Percentiles rank a stretch among this genome's conserved stretches.
Conservation (phyloP, 2,113 vertebrate genomes). For the Todiramphus saurophagus region DNA sequence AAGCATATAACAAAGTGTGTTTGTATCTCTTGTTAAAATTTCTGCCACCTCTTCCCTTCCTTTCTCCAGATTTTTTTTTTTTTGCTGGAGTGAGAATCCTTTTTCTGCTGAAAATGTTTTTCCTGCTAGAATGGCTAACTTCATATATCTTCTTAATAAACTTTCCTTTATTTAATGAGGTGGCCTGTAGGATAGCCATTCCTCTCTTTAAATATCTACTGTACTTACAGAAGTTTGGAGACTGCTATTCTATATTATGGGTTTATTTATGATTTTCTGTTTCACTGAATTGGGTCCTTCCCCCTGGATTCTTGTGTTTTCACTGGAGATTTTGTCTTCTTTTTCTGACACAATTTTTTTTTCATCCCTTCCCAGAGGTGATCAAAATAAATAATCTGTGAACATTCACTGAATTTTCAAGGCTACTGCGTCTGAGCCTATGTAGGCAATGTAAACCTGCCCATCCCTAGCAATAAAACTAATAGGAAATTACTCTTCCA, state of each 20-base stretch:
- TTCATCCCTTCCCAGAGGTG: not conserved
- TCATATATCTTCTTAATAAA: not conserved
- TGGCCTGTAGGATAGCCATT: not conserved
- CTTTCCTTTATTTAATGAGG: not conserved
- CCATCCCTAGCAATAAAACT: not conserved
- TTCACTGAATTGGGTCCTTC: not conserved
- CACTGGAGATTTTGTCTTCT: not conserved
- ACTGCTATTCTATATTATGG: not conserved
- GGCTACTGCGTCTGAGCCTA: not conserved
- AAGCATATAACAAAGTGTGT: not conserved
- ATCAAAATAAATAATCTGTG: not conserved
- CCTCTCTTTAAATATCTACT: not conserved
- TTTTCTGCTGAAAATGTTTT: not conserved
- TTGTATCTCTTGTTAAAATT: not conserved
- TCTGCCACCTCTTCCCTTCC: not conserved
- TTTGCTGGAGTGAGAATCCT: not conserved
- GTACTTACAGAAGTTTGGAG: not conserved
- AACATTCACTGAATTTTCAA: not conserved
- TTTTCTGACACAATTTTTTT: not conserved
- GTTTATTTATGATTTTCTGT: not conserved
- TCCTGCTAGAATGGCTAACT: not conserved
- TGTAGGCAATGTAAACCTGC: not conserved
- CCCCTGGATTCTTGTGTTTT: not conserved
- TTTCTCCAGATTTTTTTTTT: not conserved
- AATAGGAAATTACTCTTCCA: slow-evolving; percentile 5